Evolutionary conservation across 2,113 vertebrate genomes (phyloP), one percentile per base, ranked within the genome.

Genomic region (Syngnathus floridae): DNA sequence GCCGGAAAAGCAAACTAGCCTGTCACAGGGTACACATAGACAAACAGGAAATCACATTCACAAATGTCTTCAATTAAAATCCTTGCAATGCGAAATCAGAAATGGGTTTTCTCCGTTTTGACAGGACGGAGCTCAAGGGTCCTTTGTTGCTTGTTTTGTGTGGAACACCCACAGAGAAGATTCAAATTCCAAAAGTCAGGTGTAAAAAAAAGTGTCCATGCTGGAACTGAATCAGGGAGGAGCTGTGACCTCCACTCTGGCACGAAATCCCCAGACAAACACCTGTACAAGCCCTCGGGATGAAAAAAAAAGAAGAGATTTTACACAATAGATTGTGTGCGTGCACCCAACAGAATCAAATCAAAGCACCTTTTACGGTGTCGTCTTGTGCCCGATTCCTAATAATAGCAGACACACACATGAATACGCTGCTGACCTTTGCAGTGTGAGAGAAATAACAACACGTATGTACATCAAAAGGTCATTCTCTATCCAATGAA

Each of bases 361-460:
- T 54, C 51, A 37, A 58, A 58, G 56, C 56, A n/a, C n/a, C 6
- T 38, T 58, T 58, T 19, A 17, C 19, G 1, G 51, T 5, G 11
- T 22, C 11, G 26, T 22, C 21, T 54, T 12, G 22, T 26, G 51
- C 4, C 22, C 12, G 21, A 19, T 58, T 58, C 7, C 56, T 38
- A 58, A 58, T 37, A 58, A 58, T 37, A 58, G 56, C 56, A 35
- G 14, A 37, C 56, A 19, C 4, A 58, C 35, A 37, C 16, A 19
- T 52, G 54, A 41, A 70, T 8, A 40, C 26, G 45, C 21, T 11
- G 26, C 21, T 10, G 9, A 60, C 51, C 10, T 63, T 69, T 72
- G 67, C 54, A 22, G 26, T 26, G 60, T 56, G 3, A 0, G 46
- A 73, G 54, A 69, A 21, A 37, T 11, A 60, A 58, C 10, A 31